Conservation (phyloP, 2,797 vertebrate species). For the Chelonia mydas region DNA sequence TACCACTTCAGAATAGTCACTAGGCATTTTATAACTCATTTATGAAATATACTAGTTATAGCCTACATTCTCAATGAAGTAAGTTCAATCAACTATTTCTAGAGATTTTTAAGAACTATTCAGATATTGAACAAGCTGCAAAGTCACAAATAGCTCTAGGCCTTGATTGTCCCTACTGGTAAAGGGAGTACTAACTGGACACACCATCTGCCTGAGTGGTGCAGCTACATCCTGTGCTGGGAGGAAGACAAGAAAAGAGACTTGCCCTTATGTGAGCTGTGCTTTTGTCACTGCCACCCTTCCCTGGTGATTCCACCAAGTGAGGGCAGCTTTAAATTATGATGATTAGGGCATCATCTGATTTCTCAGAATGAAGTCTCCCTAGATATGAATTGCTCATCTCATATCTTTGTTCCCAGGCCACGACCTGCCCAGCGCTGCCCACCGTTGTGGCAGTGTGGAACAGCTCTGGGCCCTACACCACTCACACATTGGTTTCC, state of each 20-base stretch:
- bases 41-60: not conserved
- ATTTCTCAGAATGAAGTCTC: not conserved
- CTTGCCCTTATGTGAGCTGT: accelerated
- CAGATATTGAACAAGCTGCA: not conserved
- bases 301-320: not conserved
- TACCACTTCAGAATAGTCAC: not conserved
- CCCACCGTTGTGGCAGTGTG: too few species aligned
- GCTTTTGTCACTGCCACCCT: not conserved
- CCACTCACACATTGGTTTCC: not conserved
- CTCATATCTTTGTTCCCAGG: too few species aligned
- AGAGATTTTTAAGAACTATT: not conserved
- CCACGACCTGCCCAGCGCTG: too few species aligned
- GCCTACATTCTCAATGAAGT: not conserved
- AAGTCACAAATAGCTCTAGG: not conserved
- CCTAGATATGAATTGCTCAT: not conserved
- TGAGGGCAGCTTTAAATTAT: not conserved
- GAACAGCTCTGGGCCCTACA: too few species aligned
- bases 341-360: not conserved
- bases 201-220: not conserved
- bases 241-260: not conserved
- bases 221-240: too few species aligned
- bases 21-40: not conserved
- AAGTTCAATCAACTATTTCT: too few species aligned
- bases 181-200: not conserved
- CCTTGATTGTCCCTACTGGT: not conserved